Base-by-base conservation (phyloP, 2,113 vertebrate genomes). In the Datnioides undecimradiatus region DNA sequence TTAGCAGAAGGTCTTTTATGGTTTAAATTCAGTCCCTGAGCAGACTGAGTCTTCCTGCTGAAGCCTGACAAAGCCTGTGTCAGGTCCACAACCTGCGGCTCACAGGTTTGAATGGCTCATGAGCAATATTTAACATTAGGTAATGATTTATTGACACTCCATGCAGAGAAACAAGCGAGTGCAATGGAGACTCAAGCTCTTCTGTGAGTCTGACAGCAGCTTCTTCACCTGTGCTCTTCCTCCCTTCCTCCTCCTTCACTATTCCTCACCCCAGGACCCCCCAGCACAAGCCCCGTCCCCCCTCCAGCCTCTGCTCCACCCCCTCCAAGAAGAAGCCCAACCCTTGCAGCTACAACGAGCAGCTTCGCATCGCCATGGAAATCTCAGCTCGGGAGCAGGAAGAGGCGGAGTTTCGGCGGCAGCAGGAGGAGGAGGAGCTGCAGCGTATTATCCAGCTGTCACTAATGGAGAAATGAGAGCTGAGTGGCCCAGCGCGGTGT, bases 311-410 rank as follows among this genome's bases (percentile, higher is more conserved):
- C 41, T 92, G 71, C 89, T 49, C 94, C 23, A 94, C 94, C 1
- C 90, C 95, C 6, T 78, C 95, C 69, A 88, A 93, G 70, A 95
- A 94, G 66, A 82, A 94, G 69, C 93, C 96, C 0, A 52, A 52
- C 66, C 4, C 27, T 87, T 95, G 90, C 95, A 96, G 95, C 89
- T 98, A 98, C 17, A 91, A 96, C 2, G 95, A 97, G 91, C 97
- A 99, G 93, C 95, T 99, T 71, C 96, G 96, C 21, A 86, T 99
- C 88, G 97, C 97, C 87, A 98, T 99, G 97, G 97, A 96, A 82
- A 94, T 99, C 76, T 99, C 98, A 0, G 96, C 97, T 0, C 95
- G 94, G 34, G 97, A 99, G 92, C 97, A 97, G 90, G 96, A 96
- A 82, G 97, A 97, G 84, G 95, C 95, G 12, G 95, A 97, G 91